These are phyloP conservation scores for Chitala chitala DNA, from an alignment of 2,113 vertebrate genomes.

Conservation along the genomic window DNA sequence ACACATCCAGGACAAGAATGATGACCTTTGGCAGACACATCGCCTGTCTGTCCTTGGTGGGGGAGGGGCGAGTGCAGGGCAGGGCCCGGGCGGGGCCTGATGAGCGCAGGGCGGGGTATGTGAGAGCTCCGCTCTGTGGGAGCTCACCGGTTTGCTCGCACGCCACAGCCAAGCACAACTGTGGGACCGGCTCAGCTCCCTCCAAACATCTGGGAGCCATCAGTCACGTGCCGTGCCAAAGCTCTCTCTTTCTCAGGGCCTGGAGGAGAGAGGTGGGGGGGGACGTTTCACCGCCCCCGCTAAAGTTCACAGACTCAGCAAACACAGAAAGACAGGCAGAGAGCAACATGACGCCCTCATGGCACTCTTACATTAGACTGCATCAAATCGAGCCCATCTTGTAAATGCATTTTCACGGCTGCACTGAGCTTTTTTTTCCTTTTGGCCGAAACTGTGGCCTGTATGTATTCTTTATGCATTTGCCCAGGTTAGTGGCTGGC, in stretches of 20 bases:
- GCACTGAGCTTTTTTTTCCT: not conserved
- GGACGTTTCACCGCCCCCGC: not conserved
- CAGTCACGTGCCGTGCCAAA: conserved; percentile 1
- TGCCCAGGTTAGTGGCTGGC: not conserved
- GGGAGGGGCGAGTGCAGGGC: too few species aligned
- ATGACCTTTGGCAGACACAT: too few species aligned
- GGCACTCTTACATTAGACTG: not conserved
- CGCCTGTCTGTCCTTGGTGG: too few species aligned
- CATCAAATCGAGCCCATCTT: not conserved
- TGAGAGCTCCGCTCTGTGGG: not conserved
- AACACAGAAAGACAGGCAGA: not conserved
- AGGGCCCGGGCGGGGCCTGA: too few species aligned
- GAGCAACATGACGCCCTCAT: not conserved
- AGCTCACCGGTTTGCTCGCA: not conserved
- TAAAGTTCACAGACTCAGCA: not conserved
- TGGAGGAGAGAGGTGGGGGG: not conserved
- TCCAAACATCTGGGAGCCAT: conserved; percentile 66
- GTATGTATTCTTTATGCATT: too few species aligned
- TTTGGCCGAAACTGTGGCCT: too few species aligned
- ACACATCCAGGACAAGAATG: too few species aligned
- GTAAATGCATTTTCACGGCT: not conserved
- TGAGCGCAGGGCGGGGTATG: not conserved
- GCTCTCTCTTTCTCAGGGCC: not conserved
- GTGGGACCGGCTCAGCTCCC: conserved; percentile 59
- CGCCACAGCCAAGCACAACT: conserved; percentile 48